phyloP scores from a whole-genome alignment of 2,797 vertebrate species.

The Acanthopagrus latus region DNA sequence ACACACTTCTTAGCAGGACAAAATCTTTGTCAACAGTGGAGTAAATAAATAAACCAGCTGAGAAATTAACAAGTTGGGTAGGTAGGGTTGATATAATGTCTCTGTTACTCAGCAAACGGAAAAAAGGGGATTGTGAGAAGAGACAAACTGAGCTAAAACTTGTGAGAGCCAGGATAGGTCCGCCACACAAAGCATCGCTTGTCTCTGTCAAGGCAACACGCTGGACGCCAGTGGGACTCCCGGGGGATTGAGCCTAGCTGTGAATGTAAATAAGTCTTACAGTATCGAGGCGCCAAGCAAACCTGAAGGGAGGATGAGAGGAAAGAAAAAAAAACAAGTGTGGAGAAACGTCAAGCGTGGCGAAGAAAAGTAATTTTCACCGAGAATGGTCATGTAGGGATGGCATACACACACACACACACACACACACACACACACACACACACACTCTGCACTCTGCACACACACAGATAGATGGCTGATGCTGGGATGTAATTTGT shows the following conservation, averaged over 20 bases:
- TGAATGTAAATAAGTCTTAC: conserved; percentile 80
- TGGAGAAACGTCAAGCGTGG: conserved; percentile 64
- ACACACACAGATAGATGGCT: conserved; percentile 23
- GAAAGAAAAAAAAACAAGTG: neutral
- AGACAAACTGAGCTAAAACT: conserved; percentile 56
- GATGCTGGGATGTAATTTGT: conserved; percentile 58
- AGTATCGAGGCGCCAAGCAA: conserved; percentile 53
- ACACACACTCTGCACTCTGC: neutral
- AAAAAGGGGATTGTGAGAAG: conserved; percentile 21
- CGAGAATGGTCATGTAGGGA: conserved; percentile 57
- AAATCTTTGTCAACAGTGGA: neutral
- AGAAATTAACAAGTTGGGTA: conserved; percentile 2
- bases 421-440: conserved; percentile 2
- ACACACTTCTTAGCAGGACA: neutral
- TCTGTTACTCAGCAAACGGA: conserved; percentile 25
- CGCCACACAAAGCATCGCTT: conserved; percentile 58
- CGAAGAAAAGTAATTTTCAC: conserved; percentile 81
- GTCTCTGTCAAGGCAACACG: conserved; percentile 61
- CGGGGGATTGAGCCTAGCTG: conserved; percentile 49
- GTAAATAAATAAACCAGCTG: neutral
- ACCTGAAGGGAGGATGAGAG: conserved; percentile 60
- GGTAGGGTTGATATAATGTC: conserved; percentile 9
- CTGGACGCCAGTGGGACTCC: conserved; percentile 53
- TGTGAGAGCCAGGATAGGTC: conserved; percentile 43
- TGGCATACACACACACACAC: neutral